phyloP scores from a whole-genome alignment of 1,140 invertebrate genomes.

The Ephestia elutella region DNA sequence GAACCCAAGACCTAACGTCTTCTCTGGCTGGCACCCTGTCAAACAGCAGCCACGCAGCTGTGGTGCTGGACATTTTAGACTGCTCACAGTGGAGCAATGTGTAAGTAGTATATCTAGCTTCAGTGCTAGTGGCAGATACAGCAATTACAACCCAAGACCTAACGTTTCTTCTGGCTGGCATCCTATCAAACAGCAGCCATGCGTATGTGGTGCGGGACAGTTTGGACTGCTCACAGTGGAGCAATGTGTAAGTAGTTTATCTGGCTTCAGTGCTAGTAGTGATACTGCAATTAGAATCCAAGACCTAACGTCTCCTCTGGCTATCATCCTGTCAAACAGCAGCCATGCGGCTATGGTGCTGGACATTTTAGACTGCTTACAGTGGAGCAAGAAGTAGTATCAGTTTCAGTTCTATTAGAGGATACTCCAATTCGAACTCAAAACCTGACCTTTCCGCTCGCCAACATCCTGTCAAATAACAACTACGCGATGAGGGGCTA shows the following conservation, averaged over 20 bases:
- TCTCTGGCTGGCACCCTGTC: slow-evolving; percentile 64
- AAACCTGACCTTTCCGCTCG: slow-evolving; percentile 57
- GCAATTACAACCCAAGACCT: slow-evolving; percentile 65
- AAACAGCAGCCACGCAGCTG: slow-evolving; percentile 52
- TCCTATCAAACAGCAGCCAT: slow-evolving; percentile 60
- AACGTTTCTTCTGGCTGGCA: slow-evolving; percentile 53
- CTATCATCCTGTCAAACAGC: slow-evolving; percentile 60
- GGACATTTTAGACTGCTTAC: slow-evolving; percentile 61
- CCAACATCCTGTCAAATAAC: slow-evolving; percentile 60
- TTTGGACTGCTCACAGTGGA: slow-evolving; percentile 54
- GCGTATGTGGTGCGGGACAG: slow-evolving; percentile 67
- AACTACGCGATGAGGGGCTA: slow-evolving; percentile 60
- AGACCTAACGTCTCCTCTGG: slow-evolving; percentile 57
- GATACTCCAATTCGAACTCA: slow-evolving; percentile 69
- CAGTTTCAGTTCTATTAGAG: slow-evolving; percentile 44
- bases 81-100: slow-evolving; percentile 38
- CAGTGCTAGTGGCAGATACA: slow-evolving; percentile 61
- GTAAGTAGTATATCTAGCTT: slow-evolving; percentile 44
- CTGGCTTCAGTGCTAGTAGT: slow-evolving; percentile 45
- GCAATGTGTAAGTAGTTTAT: slow-evolving; percentile 35
- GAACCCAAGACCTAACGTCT: slow-evolving; percentile 56
- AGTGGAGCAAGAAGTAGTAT: slow-evolving; percentile 45
- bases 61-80: slow-evolving; percentile 70
- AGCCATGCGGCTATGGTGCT: slow-evolving; percentile 60
- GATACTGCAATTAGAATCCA: slow-evolving; percentile 71